Evolutionary conservation across 2,888 invertebrate species (phyloP).

Genomic region (Caenorhabditis panamensis): DNA sequence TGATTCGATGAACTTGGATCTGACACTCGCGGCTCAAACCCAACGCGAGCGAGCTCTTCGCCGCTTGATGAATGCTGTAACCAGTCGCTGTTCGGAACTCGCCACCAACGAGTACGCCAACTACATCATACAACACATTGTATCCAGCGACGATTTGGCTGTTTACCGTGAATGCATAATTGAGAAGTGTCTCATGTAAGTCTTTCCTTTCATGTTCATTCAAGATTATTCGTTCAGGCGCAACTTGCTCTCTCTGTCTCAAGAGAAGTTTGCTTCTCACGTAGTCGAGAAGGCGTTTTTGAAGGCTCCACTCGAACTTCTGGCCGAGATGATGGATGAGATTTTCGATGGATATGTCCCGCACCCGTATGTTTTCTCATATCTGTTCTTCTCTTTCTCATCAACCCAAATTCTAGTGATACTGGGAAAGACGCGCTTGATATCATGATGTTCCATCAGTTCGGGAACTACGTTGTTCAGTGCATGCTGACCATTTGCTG

Average conservation of each 20-base stretch:
- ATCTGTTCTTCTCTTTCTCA: background rate
- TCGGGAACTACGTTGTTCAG: constrained; percentile 80
- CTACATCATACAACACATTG: constrained; percentile 78
- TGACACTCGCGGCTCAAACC: constrained; percentile 26
- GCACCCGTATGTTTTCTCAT: constrained; percentile 63
- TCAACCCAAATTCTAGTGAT: constrained; percentile 45
- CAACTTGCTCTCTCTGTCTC: constrained; percentile 76
- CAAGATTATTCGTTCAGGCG: constrained; percentile 38
- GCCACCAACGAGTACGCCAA: constrained; percentile 78
- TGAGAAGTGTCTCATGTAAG: constrained; percentile 71
- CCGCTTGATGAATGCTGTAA: constrained; percentile 57
- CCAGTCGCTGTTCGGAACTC: constrained; percentile 59
- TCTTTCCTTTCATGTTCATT: background rate
- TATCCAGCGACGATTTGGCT: constrained; percentile 60
- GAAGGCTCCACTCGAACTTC: constrained; percentile 63
- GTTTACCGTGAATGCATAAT: constrained; percentile 72
- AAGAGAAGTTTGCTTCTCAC: constrained; percentile 78
- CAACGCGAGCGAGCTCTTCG: constrained; percentile 40
- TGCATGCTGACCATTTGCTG: constrained; percentile 47
- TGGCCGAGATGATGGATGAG: constrained; percentile 75
- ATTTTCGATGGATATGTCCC: constrained; percentile 76
- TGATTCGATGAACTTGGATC: constrained; percentile 36
- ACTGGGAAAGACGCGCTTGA: constrained; percentile 74
- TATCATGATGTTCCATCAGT: constrained; percentile 79
- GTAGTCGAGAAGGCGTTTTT: constrained; percentile 77